Conservation (phyloP, 2,888 invertebrate genomes). For the Agrilus biguttatus region DNA sequence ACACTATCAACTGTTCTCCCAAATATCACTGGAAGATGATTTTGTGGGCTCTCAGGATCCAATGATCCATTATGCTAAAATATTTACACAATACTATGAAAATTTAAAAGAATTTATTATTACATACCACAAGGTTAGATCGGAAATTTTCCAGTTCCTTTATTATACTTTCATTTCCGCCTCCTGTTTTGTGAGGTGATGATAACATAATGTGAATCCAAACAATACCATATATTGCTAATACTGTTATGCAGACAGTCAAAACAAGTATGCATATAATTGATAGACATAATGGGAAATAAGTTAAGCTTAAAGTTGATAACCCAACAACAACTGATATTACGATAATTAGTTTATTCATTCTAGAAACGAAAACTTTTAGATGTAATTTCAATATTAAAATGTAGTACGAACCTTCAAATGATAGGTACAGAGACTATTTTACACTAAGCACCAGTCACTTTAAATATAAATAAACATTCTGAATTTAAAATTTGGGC, state of each 20-base stretch:
- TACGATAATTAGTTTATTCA: constrained; percentile 14
- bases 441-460: no score
- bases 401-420: no score
- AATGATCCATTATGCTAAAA: no score
- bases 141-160: constrained; percentile 46
- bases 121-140: constrained; percentile 43
- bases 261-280: constrained; percentile 17
- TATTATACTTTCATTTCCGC: constrained; percentile 43
- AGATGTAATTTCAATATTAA: no score
- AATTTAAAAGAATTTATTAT: background rate
- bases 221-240: constrained; percentile 34
- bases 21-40: constrained; percentile 61
- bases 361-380: constrained; percentile 13
- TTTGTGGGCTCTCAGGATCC: constrained; percentile 12
- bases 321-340: constrained; percentile 13
- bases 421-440: no score
- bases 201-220: constrained; percentile 51
- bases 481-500: no score
- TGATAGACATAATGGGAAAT: constrained; percentile 19
- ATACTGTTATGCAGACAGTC: constrained; percentile 16
- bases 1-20: constrained; percentile 73
- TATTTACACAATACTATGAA: no score
- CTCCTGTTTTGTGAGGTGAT: constrained; percentile 47
- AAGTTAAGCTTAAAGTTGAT: constrained; percentile 10
- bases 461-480: no score